These are phyloP conservation scores for Chlamydotis undulata DNA, from an alignment of 2,113 vertebrate genomes.

Conservation along the genomic window DNA sequence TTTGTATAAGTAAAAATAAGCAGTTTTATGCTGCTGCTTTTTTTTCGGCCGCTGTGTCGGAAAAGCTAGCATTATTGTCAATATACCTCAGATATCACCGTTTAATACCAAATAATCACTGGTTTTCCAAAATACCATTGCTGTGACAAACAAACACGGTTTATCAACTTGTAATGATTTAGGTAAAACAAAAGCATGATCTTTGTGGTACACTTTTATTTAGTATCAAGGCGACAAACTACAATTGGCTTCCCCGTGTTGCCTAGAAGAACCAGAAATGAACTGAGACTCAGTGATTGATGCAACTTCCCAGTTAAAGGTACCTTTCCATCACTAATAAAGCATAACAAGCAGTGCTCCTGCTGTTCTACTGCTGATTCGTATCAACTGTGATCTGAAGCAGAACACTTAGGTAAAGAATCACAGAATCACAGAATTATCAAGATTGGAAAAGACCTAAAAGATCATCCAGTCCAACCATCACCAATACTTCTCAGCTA, in stretches of 20 bases:
- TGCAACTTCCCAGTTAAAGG: accelerated
- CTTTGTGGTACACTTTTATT: background rate
- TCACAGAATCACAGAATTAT: too few species aligned
- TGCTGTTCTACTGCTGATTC: background rate
- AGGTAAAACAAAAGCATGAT: background rate
- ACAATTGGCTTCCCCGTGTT: background rate
- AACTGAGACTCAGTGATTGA: background rate
- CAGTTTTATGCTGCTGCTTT: background rate
- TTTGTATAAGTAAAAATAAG: background rate
- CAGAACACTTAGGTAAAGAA: background rate
- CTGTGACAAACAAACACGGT: background rate
- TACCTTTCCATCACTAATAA: background rate
- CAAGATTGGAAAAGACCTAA: too few species aligned
- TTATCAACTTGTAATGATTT: background rate
- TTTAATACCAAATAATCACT: background rate
- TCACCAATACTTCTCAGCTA: too few species aligned
- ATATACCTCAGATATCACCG: background rate
- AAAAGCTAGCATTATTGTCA: background rate
- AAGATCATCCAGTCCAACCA: too few species aligned
- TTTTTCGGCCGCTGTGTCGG: background rate
- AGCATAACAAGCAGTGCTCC: background rate
- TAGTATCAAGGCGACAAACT: background rate
- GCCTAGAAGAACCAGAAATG: background rate
- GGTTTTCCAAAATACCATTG: background rate
- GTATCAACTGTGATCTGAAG: background rate